Evolutionary conservation across 2,888 invertebrate genomes (phyloP).

Genomic region (Liposcelis brunnea): DNA sequence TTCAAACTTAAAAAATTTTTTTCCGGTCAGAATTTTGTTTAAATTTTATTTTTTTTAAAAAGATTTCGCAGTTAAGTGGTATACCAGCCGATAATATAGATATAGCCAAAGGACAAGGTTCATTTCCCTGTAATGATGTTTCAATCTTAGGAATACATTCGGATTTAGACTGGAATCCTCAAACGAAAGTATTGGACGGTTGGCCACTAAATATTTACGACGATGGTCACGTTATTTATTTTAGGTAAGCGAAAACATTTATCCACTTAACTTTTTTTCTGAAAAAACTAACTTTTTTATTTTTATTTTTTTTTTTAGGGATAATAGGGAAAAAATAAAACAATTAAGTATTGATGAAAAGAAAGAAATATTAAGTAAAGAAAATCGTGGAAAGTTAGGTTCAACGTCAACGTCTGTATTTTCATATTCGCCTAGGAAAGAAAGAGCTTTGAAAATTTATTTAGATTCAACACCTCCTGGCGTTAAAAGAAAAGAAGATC

Average conservation of each 20-base stretch:
- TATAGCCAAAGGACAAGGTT: constrained; percentile 38
- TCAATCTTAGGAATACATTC: constrained; percentile 40
- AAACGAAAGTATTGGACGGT: constrained; percentile 32
- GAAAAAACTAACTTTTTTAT: constrained; percentile 12
- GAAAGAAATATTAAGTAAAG: constrained; percentile 40
- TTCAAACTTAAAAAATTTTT: not conserved
- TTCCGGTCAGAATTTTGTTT: not conserved
- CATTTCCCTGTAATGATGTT: constrained; percentile 42
- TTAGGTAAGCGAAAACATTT: constrained; percentile 33
- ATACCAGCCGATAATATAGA: constrained; percentile 44
- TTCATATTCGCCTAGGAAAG: constrained; percentile 42
- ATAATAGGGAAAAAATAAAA: constrained; percentile 38
- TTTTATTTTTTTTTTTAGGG: too few relatives aligned
- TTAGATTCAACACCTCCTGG: constrained; percentile 30
- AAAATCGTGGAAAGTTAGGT: constrained; percentile 33
- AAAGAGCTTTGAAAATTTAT: constrained; percentile 55
- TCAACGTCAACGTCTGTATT: constrained; percentile 23
- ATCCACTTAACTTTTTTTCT: constrained; percentile 9
- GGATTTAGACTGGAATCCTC: constrained; percentile 42
- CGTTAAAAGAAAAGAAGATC: not conserved
- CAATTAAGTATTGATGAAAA: constrained; percentile 41
- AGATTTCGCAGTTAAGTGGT: constrained; percentile 35
- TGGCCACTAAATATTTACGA: constrained; percentile 39
- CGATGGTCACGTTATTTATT: constrained; percentile 46
- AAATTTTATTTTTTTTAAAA: constrained; percentile 15